Evolutionary conservation across 2,797 vertebrate genomes (phyloP), one percentile per base, ranked within the genome.

Genomic region (Acestrorhynchus altus): DNA sequence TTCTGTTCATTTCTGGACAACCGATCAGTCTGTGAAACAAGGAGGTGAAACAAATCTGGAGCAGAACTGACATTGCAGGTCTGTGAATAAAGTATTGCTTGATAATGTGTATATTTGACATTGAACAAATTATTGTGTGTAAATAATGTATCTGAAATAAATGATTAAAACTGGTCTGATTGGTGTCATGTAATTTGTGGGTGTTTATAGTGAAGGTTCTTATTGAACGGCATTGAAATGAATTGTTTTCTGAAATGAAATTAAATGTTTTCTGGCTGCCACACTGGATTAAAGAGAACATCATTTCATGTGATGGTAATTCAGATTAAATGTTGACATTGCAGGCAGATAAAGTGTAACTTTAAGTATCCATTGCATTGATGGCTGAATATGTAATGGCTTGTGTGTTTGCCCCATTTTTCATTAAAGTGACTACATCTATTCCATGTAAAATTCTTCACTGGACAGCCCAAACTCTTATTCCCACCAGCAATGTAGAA

Each of bases 131-230:
- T 71, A 76, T 46, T 76, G 74, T 81, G 81, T 86, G 82, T 86
- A 86, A 84, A 86, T 86, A 86, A 80, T 82, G 63, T 77, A 85
- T 79, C 74, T 65, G 52, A 76, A 84, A 86, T 86, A 86, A 86
- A 86, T 81, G 1, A 83, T 79, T 67, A 81, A 77, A 82, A 70
- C 82, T 56, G 35, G 46, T 68, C 52, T n/a, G 26, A 8, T 12
- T 72, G 83, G 16, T 35, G 44, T 40, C 39, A 8, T 35, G 39
- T 61, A 54, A 26, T 56, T 81, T 72, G 52, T 28, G 51, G 24
- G 69, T 67, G 18, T 65, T n/a, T 26, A 44, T 46, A 44, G 12
- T 52, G 22, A 69, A 52, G 20, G 15, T 54, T 22, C 46, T 20
- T 31, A 42, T 57, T 20, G 31, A 20, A 57, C n/a, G 24, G 44